Evolutionary conservation across 1,140 invertebrate species (phyloP), one percentile per base, ranked within the genome.

Genomic region (Bombus waltoni): DNA sequence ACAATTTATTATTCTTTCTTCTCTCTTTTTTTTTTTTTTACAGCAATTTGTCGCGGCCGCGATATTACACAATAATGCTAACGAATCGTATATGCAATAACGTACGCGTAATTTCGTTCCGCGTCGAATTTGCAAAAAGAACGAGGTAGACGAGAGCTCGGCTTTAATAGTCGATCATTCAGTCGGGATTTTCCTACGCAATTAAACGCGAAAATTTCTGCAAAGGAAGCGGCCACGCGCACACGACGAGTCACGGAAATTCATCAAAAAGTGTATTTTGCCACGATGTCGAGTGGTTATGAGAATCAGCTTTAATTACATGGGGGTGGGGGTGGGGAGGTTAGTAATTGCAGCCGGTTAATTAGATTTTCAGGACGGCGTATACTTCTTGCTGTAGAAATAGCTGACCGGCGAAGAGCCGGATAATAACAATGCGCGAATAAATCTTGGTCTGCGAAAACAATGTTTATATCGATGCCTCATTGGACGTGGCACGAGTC

Each of bases 241-340:
- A 59, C 47, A 22, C 47, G 47, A 65, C 68, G 68, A 66, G 57
- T 82, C 74, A 47, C 47, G 42, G 38, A 57, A 59, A 79, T 89
- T 80, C 68, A 77, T 87, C 85, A 77, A 80, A 89, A 68, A 89
- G 77, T 86, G 71, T 74, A 74, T 80, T 86, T 76, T 71, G 59
- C 76, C 3, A 75, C 35, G 47, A 76, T 66, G 42, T 73, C 44
- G 65, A 83, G 57, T 89, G 79, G 78, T 87, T 89, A 87, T 59
- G 88, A 81, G 84, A 87, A 89, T 89, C 80, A 88, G 35, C 78
- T 83, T 83, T 89, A 89, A 89, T 89, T 89, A 82, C 84, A 82
- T 78, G 10, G 28, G 28, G 3, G 1, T 32, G 65, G 68, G 62
- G 62, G 75, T 38, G 65, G 13, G 66, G 66, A 40, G 5, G 66